These are phyloP conservation scores for Gymnocephalus cernua DNA, from an alignment of 2,113 vertebrate genomes.

Conservation along the genomic window DNA sequence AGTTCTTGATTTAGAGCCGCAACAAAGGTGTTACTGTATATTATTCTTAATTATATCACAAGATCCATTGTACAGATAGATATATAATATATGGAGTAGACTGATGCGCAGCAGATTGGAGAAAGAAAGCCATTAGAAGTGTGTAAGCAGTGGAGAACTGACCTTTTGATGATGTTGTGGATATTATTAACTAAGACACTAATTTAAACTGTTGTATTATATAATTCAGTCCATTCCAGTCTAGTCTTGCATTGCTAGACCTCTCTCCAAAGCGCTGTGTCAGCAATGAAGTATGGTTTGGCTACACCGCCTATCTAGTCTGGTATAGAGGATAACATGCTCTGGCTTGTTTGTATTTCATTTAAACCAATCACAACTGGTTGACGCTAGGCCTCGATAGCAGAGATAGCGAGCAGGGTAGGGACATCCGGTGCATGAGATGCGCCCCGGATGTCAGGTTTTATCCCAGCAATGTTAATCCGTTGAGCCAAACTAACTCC, in stretches of 20 bases:
- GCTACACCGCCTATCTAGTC: no score
- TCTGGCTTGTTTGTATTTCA: no score
- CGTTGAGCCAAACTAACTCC: not conserved
- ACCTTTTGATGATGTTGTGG: not conserved
- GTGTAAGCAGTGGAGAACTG: not conserved
- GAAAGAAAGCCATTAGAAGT: not conserved
- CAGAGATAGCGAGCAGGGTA: no score
- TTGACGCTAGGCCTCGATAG: no score
- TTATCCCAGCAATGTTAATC: no score
- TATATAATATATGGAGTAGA: not conserved
- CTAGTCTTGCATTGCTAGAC: no score
- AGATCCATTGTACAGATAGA: not conserved
- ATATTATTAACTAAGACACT: not conserved
- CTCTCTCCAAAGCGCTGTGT: no score
- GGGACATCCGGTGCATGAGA: no score
- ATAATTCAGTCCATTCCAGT: not conserved
- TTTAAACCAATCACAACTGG: no score
- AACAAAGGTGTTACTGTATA: not conserved
- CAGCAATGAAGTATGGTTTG: no score
- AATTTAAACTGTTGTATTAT: not conserved
- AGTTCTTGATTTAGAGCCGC: slow-evolving; percentile 5
- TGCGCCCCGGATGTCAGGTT: no score
- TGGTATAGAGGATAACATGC: no score
- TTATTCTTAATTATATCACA: not conserved
- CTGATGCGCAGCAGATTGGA: not conserved